These are phyloP conservation scores for Nibea albiflora DNA, from an alignment of 2,113 vertebrate genomes.

Conservation along the genomic window DNA sequence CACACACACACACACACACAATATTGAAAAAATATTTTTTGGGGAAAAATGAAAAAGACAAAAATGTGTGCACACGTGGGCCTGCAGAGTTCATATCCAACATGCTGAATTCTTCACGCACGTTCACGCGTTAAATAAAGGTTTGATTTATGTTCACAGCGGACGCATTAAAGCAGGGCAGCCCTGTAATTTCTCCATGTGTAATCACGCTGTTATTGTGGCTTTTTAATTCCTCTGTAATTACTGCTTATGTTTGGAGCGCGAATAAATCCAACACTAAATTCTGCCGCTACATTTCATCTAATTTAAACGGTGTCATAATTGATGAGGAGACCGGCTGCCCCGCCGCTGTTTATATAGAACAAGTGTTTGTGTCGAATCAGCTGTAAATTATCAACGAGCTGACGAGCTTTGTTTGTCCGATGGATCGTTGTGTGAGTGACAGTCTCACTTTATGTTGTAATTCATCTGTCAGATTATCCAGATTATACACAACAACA, in stretches of 20 bases:
- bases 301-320: conserved; percentile 58
- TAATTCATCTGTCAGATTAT: background rate
- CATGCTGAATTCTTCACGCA: conserved; percentile 32
- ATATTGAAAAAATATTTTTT: conserved; percentile 25
- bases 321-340: conserved; percentile 47
- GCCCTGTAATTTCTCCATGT: conserved; percentile 40
- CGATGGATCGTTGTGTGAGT: conserved; percentile 14
- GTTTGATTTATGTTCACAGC: conserved; percentile 51
- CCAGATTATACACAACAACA: background rate
- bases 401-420: too few species aligned
- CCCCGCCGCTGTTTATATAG: conserved; percentile 47
- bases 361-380: conserved; percentile 52
- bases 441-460: background rate
- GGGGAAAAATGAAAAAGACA: background rate
- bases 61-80: background rate
- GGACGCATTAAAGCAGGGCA: conserved; percentile 41
- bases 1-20: too few species aligned
- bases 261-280: conserved; percentile 52
- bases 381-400: conserved; percentile 37
- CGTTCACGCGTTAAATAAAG: conserved; percentile 30
- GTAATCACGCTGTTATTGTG: conserved; percentile 57
- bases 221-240: conserved; percentile 70
- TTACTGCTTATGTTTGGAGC: conserved; percentile 59
- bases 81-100: background rate
- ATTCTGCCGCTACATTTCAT: conserved; percentile 36